A percentile compares a stretch with the other conserved stretches of the same genome.
Evolutionary conservation across 2,888 invertebrate species (phyloP).

Genomic region (Drosophila siamana): DNA sequence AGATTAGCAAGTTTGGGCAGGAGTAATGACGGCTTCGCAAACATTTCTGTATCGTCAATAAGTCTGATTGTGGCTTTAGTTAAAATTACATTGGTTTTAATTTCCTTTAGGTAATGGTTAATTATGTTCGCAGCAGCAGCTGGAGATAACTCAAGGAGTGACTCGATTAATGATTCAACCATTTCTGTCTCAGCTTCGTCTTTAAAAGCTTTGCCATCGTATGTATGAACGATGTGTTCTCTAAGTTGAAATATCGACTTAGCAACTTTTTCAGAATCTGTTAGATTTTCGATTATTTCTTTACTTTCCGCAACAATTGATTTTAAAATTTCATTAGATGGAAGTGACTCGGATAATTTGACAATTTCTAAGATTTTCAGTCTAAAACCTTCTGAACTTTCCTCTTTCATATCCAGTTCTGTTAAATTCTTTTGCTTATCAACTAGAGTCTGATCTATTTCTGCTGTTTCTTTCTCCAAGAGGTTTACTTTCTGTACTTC

Average conservation of each 20-base stretch:
- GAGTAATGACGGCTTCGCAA: slow-evolving; percentile 51
- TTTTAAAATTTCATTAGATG: slow-evolving; percentile 19
- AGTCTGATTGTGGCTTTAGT: slow-evolving; percentile 49
- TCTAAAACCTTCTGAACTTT: slow-evolving; percentile 14
- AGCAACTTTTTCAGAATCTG: slow-evolving; percentile 46
- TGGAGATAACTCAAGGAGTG: slow-evolving; percentile 49
- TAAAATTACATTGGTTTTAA: slow-evolving; percentile 51
- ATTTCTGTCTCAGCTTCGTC: slow-evolving; percentile 37
- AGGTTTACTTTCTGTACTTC: background rate
- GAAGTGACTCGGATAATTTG: background rate
- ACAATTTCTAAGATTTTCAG: slow-evolving; percentile 25
- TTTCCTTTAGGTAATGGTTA: slow-evolving; percentile 48
- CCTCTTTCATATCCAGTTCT: background rate
- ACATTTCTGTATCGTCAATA: slow-evolving; percentile 55
- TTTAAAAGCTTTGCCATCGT: slow-evolving; percentile 63
- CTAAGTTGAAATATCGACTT: slow-evolving; percentile 78
- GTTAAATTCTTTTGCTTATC: background rate
- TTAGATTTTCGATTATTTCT: slow-evolving; percentile 44
- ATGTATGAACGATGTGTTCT: slow-evolving; percentile 82
- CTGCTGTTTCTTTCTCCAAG: background rate
- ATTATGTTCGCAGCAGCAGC: slow-evolving; percentile 43
- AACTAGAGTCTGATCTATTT: too few species aligned
- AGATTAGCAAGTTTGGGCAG: slow-evolving; percentile 55
- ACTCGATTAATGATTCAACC: slow-evolving; percentile 58
- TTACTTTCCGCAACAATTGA: slow-evolving; percentile 35